Base-by-base conservation (phyloP, 2,113 vertebrate species). In the Rhinopomastus cyanomelas region DNA sequence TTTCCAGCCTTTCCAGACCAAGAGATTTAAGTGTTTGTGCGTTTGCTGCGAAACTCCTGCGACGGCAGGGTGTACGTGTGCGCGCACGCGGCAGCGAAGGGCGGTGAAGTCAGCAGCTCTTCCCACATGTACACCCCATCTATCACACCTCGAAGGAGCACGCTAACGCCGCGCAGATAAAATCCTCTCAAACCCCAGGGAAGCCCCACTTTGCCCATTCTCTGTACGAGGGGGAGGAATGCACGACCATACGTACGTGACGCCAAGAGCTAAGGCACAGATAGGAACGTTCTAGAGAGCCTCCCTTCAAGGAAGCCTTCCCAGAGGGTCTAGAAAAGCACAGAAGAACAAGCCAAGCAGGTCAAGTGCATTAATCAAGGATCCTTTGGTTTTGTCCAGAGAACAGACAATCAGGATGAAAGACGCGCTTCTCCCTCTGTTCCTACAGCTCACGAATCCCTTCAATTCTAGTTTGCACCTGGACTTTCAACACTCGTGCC, bases 201-300 rank as follows among this genome's bases (percentile, higher is more conserved):
- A 85, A 85, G 52, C 74, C 55, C 34, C 64, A 48, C 11, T 87
- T 55, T 5, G 37, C 49, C 42, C 51, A 21, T 52, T 92, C 51
- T 7, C 8, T 32, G 42, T 39, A 37, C 46, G 9, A 46, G 21
- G 25, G 16, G 36, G 32, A 88, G 53, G 27, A 78, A 32, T 0
- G 12, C 3, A 29, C 13, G 66, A 85, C 48, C 39, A 81, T 4
- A 19, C 29, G 56, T 3, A 16, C 48, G 29, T 0, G 8, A 88
- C 5, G 22, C 51, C 55, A 37, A 73, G 59, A 81, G 20, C 62
- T 86, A 95, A 95, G 95, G 94, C 88, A 94, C 93, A 62, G 83
- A 48, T 81, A 67, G 77, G 84, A 94, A 91, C 74, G 88, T 82
- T 85, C 77, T 32, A n/a, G 9, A 4, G 44, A 68, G 26, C 9